These are phyloP conservation scores for Pyrgus malvae DNA, from an alignment of 2,888 invertebrate genomes.

Conservation along the genomic window DNA sequence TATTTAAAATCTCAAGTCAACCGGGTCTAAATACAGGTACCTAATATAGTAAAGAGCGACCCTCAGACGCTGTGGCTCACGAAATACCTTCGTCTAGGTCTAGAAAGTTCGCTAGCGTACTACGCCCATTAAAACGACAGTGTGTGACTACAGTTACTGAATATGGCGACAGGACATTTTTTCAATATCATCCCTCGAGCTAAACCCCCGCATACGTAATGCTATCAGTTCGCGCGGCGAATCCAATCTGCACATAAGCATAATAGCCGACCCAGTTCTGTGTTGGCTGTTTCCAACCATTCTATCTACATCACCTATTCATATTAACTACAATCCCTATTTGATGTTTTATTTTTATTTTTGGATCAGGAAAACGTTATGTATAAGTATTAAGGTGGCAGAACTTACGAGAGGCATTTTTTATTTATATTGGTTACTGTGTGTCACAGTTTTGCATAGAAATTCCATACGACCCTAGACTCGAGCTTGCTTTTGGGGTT, in stretches of 20 bases:
- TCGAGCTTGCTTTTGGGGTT: too few relatives aligned
- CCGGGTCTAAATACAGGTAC: too few relatives aligned
- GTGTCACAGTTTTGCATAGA: too few relatives aligned
- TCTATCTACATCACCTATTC: background rate
- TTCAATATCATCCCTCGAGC: slow-evolving; percentile 11
- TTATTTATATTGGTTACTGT: too few relatives aligned
- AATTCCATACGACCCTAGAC: too few relatives aligned
- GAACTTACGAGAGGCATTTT: too few relatives aligned
- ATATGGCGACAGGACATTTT: slow-evolving; percentile 5
- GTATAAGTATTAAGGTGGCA: too few relatives aligned
- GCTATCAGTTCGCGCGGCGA: background rate
- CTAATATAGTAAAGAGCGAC: background rate
- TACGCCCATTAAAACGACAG: background rate
- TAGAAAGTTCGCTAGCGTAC: slow-evolving; percentile 3
- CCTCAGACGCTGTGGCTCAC: background rate
- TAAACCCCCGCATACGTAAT: slow-evolving; percentile 15
- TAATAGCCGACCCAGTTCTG: background rate
- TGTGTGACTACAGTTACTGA: background rate
- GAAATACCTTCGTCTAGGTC: slow-evolving; percentile 1
- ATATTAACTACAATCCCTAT: background rate
- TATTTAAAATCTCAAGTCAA: too few relatives aligned
- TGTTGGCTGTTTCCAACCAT: background rate
- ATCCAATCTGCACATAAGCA: slow-evolving; percentile 14
- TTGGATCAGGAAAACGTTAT: background rate
- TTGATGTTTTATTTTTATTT: background rate